phyloP scores from a whole-genome alignment of 1,140 invertebrate genomes.

The Aphelinus atriplicis region DNA sequence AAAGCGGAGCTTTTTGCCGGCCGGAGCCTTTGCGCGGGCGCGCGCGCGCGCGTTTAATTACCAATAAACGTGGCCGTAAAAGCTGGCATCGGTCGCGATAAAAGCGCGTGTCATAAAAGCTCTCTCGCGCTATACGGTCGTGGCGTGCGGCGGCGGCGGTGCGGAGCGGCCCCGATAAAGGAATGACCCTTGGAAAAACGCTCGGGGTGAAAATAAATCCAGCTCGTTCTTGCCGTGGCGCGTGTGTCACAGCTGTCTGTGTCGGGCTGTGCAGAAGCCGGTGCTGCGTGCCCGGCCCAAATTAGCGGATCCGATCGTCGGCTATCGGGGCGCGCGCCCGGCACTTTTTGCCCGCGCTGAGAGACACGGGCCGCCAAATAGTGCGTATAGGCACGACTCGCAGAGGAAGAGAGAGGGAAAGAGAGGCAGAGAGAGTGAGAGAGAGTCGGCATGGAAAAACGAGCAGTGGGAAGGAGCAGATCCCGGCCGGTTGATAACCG shows the following conservation, averaged over 20 bases:
- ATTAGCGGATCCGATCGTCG: conserved; percentile 48
- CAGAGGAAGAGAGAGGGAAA: conserved; percentile 6
- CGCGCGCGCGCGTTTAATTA: conserved; percentile 9
- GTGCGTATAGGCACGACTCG: conserved; percentile 4
- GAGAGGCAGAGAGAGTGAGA: conserved; percentile 13
- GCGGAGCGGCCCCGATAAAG: no score
- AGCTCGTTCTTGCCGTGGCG: no score
- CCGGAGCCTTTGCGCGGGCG: no score
- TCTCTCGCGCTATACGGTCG: no score
- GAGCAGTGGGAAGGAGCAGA: conserved; percentile 32
- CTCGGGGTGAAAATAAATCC: no score
- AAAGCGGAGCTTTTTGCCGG: no score
- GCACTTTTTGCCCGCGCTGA: conserved; percentile 23
- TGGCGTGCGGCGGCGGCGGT: no score
- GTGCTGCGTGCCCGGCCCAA: conserved; percentile 22
- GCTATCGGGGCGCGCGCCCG: neutral
- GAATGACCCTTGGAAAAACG: no score
- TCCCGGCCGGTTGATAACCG: conserved; percentile 63
- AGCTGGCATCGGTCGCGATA: neutral
- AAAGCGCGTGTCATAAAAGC: no score
- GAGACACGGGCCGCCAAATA: no score
- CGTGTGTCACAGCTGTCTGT: no score
- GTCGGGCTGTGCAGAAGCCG: no score
- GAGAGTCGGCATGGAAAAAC: conserved; percentile 27
- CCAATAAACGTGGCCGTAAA: conserved; percentile 21